These are phyloP conservation scores for Myiothlypis chrysogaster DNA, from an alignment of 2,797 vertebrate species.

Conservation along the genomic window DNA sequence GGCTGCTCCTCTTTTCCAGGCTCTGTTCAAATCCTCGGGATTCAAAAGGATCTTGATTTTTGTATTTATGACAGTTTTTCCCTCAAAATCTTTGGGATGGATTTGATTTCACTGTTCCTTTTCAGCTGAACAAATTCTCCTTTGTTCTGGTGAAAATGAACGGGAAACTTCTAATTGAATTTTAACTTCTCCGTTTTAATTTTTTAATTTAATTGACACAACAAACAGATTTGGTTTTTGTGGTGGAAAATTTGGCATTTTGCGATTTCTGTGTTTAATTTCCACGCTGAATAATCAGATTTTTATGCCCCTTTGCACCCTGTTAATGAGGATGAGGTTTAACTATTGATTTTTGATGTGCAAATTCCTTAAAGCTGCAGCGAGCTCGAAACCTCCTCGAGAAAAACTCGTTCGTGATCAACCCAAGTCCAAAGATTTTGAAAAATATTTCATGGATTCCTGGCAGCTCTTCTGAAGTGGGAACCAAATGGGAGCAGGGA, in stretches of 20 bases:
- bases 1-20: not conserved
- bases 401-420: not conserved
- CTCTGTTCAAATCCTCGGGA: not conserved
- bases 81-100: not conserved
- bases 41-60: not conserved
- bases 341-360: not conserved
- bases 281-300: not conserved
- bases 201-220: not conserved
- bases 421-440: not conserved
- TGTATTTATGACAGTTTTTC: accelerated
- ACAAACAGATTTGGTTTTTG: not conserved
- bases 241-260: not conserved
- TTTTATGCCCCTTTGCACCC: not conserved
- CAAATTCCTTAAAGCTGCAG: not conserved
- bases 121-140: not conserved
- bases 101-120: not conserved
- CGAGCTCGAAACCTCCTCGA: not conserved
- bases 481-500: not conserved
- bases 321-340: not conserved
- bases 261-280: not conserved
- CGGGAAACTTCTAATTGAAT: not conserved
- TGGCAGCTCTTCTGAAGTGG: not conserved
- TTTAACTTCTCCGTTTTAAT: not conserved
- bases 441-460: not conserved
- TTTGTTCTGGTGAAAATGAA: not conserved